Conservation (phyloP, 2,113 vertebrate species). For the Hiodon tergisus region DNA sequence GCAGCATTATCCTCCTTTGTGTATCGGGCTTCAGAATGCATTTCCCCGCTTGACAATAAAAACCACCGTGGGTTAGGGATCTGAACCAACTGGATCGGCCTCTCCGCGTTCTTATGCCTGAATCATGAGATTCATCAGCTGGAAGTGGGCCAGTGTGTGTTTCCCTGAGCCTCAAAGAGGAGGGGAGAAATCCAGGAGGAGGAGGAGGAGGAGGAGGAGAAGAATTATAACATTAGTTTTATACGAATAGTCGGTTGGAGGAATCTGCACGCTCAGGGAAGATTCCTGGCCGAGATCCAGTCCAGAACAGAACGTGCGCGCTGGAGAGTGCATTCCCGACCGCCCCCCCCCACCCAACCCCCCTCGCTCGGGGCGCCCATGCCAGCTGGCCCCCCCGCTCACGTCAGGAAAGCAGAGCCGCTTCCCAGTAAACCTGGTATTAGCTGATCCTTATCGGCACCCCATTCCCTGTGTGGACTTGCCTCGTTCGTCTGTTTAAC, state of each 20-base stretch:
- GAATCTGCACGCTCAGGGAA: constrained; percentile 43
- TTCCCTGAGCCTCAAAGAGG: too few relatives aligned
- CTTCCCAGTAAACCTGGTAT: constrained; percentile 24
- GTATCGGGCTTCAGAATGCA: constrained; percentile 43
- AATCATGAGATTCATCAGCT: too few relatives aligned
- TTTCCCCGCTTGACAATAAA: constrained; percentile 44
- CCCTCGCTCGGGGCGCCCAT: constrained; percentile 18
- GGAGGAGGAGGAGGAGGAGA: constrained; percentile 21
- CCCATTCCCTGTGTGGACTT: constrained; percentile 43
- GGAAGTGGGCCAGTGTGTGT: too few relatives aligned
- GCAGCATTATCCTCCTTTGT: constrained; percentile 17
- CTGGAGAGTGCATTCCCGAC: not conserved
- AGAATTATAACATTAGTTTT: too few relatives aligned
- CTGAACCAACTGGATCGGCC: not conserved
- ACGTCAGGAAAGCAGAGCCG: not conserved
- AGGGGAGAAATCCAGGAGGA: too few relatives aligned
- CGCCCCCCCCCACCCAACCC: too few relatives aligned
- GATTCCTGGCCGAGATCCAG: constrained; percentile 37
- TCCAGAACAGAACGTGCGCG: constrained; percentile 21
- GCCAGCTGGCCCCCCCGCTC: not conserved
- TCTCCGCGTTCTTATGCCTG: too few relatives aligned
- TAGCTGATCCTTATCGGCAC: constrained; percentile 55
- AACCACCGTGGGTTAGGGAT: too few relatives aligned
- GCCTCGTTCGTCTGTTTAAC: constrained; percentile 31
- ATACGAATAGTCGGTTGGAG: not conserved